Evolutionary conservation across 1,140 invertebrate species (phyloP), one percentile per base, ranked within the genome.

Genomic region (Brachionus rotundiformis): DNA sequence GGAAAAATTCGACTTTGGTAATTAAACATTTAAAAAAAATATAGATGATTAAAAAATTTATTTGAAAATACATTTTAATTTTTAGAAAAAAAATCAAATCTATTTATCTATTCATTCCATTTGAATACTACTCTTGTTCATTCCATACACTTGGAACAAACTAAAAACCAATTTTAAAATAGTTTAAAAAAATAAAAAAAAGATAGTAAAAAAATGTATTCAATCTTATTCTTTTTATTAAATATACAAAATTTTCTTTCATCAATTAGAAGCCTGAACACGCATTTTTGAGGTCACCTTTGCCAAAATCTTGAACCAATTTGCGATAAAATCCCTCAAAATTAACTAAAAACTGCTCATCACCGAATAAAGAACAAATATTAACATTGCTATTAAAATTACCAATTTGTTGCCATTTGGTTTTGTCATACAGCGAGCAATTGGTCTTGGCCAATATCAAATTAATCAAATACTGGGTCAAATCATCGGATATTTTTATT

Each of bases 321-420:
- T 71, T 71, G 29, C 19, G 29, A 36, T 71, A 71, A 36, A 71
- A 73, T 25, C 36, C 23, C 25, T 73, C 36, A 25, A 73, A 73
- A 73, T 73, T 73, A n/a, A 73, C 6, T 44, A 73, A 44, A 44
- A 73, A 73, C n/a, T 73, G 68, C 13, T 73, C 68, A 41, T 73
- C 63, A 16, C 36, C 36, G 16, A 68, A 19, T 36, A 68, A 36
- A 6, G 27, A 33, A 33, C 16, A 6, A 33, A 68, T 36, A 68
- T 68, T 68, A 36, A 68, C 27, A 68, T 68, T 68, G 19, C 23
- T 19, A 23, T 68, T 36, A 10, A 68, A 68, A 27, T 71, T 71
- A 3, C 10, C 16, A 19, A 36, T 39, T 11, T 71, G 33, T 27
- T 73, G 16, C 19, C 19, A 44, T 11, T 44, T 73, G 23, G 41